Percentiles rank a stretch among this genome's conserved stretches.
phyloP scores from a whole-genome alignment of 1,140 invertebrate species.

The Prorops nasuta region DNA sequence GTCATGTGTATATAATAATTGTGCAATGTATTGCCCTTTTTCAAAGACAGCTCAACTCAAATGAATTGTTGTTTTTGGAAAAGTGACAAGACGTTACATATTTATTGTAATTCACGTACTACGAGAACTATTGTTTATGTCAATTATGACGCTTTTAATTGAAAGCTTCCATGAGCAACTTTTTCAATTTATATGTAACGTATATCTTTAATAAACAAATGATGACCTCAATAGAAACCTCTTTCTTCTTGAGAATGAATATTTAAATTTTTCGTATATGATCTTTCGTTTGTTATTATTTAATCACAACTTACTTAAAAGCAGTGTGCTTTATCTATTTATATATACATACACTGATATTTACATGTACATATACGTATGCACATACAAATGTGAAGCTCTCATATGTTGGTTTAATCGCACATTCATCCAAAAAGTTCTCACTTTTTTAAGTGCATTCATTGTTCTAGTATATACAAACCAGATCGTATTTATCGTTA shows the following conservation, averaged over 20 bases:
- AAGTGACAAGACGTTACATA: too few relatives aligned
- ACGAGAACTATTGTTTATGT: too few relatives aligned
- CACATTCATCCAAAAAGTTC: conserved; percentile 28
- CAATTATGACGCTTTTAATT: too few relatives aligned
- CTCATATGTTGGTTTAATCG: conserved; percentile 24
- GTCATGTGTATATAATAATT: too few relatives aligned
- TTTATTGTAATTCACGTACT: too few relatives aligned
- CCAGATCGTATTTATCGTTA: conserved; percentile 25
- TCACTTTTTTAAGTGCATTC: conserved; percentile 14
- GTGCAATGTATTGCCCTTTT: too few relatives aligned
- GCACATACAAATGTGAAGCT: conserved; percentile 12
- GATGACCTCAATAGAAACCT: conserved; percentile 11
- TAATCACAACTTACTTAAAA: conserved; percentile 10
- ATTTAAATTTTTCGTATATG: conserved; percentile 23
- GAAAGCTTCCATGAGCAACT: conserved; percentile 18
- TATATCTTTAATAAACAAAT: conserved; percentile 17
- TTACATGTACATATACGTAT: conserved; percentile 13
- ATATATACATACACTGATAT: conserved; percentile 26
- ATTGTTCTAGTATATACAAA: conserved; percentile 1
- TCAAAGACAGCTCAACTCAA: too few relatives aligned
- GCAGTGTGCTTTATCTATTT: conserved; percentile 16
- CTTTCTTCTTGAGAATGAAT: conserved; percentile 22
- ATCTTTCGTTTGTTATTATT: conserved; percentile 4
- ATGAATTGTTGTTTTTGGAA: too few relatives aligned
- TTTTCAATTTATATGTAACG: conserved; percentile 8